Base-by-base conservation (phyloP, 2,888 invertebrate genomes). In the Ennomos erosarius region DNA sequence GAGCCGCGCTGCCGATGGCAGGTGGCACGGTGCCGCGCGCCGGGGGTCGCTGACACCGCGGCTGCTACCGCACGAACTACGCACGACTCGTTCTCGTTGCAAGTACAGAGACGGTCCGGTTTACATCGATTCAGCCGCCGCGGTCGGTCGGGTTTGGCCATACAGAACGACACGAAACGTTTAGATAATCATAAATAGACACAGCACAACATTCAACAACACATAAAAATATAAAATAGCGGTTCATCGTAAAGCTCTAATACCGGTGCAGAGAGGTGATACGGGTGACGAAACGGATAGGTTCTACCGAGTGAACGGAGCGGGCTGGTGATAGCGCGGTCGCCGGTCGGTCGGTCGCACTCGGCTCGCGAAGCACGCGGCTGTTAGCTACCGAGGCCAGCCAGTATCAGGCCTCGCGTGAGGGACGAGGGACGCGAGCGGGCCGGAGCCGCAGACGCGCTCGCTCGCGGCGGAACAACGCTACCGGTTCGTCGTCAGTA, bases 161-260 rank as follows among this genome's bases (percentile, higher is more conserved):
- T 39, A 50, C 56, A 33, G 40, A 46, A 45, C 55, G 55, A 49
- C 49, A 60, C 49, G 56, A 52, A 58, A 57, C 43, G 49, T 16
- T 51, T 37, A 26, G 52, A 50, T 48, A 16, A 16, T 16, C 16
- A 16, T 16, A 16, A 16, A 62, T 44, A 54, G 47, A 55, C 67
- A 68, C 64, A 63, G 55, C 61, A 68, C 68, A 64, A 68, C 66
- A 68, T 63, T 55, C 46, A 64, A 63, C 63, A 64, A 64, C 62
- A 68, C 10, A 56, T 42, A 46, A 44, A 46, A 16, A n/a, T n/a
- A 53, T 56, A 61, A 63, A 65, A 65, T 47, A 67, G 65, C 62
- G 59, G 59, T 59, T 44, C 26, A 48, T 51, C 56, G 52, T 55
- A 13, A 67, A 64, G 66, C 64, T 61, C 60, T 59, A 64, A 56